Base-by-base conservation (phyloP, 2,888 invertebrate genomes). In the Cepaea hortensis region DNA sequence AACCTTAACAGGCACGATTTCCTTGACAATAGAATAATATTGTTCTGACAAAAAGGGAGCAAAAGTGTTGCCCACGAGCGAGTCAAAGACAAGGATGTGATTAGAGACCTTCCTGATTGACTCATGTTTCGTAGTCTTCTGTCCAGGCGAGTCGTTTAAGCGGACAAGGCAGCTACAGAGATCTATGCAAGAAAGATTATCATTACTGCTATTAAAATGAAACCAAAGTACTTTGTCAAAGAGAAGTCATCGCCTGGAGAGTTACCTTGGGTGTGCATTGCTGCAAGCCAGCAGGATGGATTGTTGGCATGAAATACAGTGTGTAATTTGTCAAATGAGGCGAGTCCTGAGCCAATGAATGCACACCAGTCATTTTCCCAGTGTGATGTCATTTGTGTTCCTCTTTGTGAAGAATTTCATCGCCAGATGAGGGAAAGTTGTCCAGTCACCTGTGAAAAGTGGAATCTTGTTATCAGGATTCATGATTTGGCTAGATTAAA, bases 241-340 rank as follows among this genome's bases (percentile, higher is more conserved):
- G 81, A 35, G 46, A 81, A 68, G 81, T 46, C 65, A 68, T 46
- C 48, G 81, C 81, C 81, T 35, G 65, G 65, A 35, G 68, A 46
- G 68, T 15, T 35, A 46, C 61, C 20, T 68, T 68, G 35, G 65
- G 35, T 65, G 65, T 80, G 65, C 80, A 35, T 23, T 65, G 80
- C 65, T 68, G 81, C 81, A 81, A 9, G 9, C 3, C 81, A 48
- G 81, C 48, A 4, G 68, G 68, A 65, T 48, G 9, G 65, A 68
- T 65, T 68, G 81, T 68, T 65, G 81, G 20, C 23, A 68, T 68
- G 68, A 81, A 81, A 68, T 61, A 65, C 46, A 81, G 68, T 65
- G 65, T 68, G 35, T 68, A 65, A 81, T 81, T 81, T 81, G 81
- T 68, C 81, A 81, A 81, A 62, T 81, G 81, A 81, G 68, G 81